phyloP scores from a whole-genome alignment of 2,113 vertebrate species.

The Perccottus glenii region DNA sequence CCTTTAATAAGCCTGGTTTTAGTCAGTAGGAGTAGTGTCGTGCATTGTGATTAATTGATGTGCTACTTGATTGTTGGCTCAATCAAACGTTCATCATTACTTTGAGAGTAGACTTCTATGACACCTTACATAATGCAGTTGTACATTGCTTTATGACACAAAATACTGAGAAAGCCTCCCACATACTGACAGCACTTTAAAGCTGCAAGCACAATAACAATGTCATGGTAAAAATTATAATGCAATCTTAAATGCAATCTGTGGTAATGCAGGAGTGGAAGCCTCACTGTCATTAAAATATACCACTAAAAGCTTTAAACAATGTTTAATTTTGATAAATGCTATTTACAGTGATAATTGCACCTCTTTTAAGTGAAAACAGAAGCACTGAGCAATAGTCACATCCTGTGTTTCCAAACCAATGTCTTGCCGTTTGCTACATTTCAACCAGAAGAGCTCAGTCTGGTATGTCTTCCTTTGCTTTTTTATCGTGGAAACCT shows the following conservation, averaged over 20 bases:
- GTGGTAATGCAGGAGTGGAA: slow-evolving; percentile 12
- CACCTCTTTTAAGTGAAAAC: not conserved
- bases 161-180: slow-evolving; percentile 29
- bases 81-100: slow-evolving; percentile 53
- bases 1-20: too few relatives aligned
- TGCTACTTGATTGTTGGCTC: slow-evolving; percentile 59
- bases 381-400: slow-evolving; percentile 21
- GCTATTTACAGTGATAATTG: slow-evolving; percentile 17
- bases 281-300: slow-evolving; percentile 10
- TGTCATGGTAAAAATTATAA: slow-evolving; percentile 21
- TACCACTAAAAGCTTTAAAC: not conserved
- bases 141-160: slow-evolving; percentile 9
- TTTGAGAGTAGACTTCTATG: slow-evolving; percentile 34
- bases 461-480: too few relatives aligned
- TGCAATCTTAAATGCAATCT: slow-evolving; percentile 5
- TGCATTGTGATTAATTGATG: too few relatives aligned
- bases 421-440: too few relatives aligned
- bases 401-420: not conserved
- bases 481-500: too few relatives aligned
- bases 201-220: slow-evolving; percentile 23
- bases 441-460: too few relatives aligned
- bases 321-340: slow-evolving; percentile 14
- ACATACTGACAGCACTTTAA: slow-evolving; percentile 15
- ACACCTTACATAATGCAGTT: slow-evolving; percentile 9
- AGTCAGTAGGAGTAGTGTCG: slow-evolving; percentile 11